A percentile compares a stretch with the other conserved stretches of the same genome.
Evolutionary conservation across 1,140 invertebrate genomes (phyloP).

Genomic region (Elysia chlorotica): DNA sequence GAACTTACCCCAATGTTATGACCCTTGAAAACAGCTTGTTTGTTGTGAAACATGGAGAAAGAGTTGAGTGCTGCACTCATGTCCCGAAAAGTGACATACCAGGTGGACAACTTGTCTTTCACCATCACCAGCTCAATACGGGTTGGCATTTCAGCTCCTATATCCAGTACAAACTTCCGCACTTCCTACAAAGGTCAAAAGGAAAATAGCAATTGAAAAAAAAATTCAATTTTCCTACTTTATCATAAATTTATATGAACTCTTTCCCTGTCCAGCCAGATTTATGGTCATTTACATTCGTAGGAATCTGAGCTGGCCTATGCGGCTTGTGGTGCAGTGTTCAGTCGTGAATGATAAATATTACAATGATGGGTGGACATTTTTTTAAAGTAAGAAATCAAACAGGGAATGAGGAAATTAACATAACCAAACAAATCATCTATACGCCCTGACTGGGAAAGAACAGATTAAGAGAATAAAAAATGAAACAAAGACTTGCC

Average conservation of each 20-base stretch:
- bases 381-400: not conserved
- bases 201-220: no score
- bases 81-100: constrained; percentile 20
- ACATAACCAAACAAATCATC: not conserved
- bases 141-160: not conserved
- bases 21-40: not conserved
- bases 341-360: no score
- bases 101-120: constrained; percentile 4
- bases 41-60: constrained; percentile 18
- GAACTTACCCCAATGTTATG: constrained; percentile 18
- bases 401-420: not conserved
- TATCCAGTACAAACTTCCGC: constrained; percentile 2
- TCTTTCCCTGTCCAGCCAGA: no score
- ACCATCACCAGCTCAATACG: constrained; percentile 15
- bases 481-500: no score
- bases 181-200: not conserved
- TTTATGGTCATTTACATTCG: no score
- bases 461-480: no score
- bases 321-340: not conserved
- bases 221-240: no score
- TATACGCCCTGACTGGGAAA: no score
- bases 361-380: no score
- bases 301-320: not conserved
- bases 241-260: no score
- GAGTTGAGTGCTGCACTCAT: not conserved